Evolutionary conservation across 2,888 invertebrate genomes (phyloP), one percentile per base, ranked within the genome.

Genomic region (Heteromurus nitidus): DNA sequence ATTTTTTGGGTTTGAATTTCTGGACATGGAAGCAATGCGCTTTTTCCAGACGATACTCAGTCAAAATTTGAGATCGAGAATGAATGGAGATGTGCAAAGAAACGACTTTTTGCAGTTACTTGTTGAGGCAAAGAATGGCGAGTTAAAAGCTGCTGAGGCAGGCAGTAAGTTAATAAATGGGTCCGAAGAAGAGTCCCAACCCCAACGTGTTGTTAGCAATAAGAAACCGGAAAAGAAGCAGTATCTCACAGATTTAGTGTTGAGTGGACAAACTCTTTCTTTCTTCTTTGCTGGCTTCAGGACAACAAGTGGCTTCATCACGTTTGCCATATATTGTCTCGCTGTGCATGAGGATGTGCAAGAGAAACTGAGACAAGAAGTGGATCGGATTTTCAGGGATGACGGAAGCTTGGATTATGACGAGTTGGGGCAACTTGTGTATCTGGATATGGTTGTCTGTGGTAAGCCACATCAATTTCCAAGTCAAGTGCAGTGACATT

Each of bases 241-340:
- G 16, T 62, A 47, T 18, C 69, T 83, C 1, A 80, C 77, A 7
- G 81, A 83, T 22, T 13, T 74, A 11, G 28, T 74, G 0, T 69
- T 83, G 50, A 60, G 24, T 47, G 80, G 62, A 0, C 72, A 81
- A 20, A 70, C 76, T 26, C 50, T 80, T 7, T 31, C 68, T 0
- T 84, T 84, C 28, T 79, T 84, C 60, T 74, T 84, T 58, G 84
- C 79, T 20, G 84, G 84, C 0, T 84, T 70, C 42, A 28, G 81
- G 3, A 82, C 81, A 3, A 69, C 81, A 1, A 76, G 82, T 42
- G 44, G 69, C 9, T 68, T 82, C 2, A 22, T 86, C 11, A 73
- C 65, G 0, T 80, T 76, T 30, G 70, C 69, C 0, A 30, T 81
- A 0, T 86, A 85, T 31, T 62, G 74, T 1, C 26, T 85, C 18